Conservation (phyloP, 2,797 vertebrate genomes). For the Phyllotis vaccarum region DNA sequence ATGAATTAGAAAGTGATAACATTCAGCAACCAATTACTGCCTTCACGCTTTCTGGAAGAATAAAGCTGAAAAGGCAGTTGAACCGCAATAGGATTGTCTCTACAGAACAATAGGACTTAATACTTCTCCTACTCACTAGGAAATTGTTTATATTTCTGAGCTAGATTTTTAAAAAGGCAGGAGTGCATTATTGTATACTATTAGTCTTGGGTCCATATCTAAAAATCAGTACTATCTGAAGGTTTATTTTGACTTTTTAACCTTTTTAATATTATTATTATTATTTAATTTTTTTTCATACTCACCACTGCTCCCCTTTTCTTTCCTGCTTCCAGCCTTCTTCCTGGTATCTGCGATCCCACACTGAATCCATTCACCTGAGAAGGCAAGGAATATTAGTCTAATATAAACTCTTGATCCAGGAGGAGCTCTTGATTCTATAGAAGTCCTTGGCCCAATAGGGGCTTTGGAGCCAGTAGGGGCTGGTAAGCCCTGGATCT, state of each 20-base stretch:
- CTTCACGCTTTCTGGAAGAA: background rate
- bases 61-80: background rate
- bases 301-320: no score
- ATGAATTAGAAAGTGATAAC: background rate
- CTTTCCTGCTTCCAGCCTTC: no score
- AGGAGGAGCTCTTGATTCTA: no score
- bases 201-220: background rate
- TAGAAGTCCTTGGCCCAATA: no score
- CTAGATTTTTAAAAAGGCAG: background rate
- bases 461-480: no score
- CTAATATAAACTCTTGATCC: no score
- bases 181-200: background rate
- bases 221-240: background rate
- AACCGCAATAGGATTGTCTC: background rate
- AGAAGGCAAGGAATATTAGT: no score
- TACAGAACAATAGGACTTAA: background rate
- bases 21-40: background rate
- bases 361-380: no score
- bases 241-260: background rate
- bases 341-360: no score
- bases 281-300: no score
- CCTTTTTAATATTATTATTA: no score
- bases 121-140: background rate
- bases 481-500: no score
- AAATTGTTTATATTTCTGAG: background rate